Percentiles rank a stretch among this genome's conserved stretches.
Evolutionary conservation across 1,140 invertebrate genomes (phyloP).

Genomic region (Aphidius gifuensis): DNA sequence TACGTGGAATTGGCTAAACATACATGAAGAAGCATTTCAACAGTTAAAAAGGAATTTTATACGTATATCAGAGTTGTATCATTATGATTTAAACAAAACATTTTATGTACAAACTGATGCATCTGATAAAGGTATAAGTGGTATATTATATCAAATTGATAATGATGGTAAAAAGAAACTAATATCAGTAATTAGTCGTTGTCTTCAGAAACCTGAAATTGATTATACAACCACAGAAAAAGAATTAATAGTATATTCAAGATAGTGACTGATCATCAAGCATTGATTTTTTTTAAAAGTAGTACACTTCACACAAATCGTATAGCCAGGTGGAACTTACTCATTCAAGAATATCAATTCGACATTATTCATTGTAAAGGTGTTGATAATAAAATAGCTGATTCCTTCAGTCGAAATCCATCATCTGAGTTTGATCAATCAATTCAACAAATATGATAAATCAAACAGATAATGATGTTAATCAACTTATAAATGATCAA

Average conservation of each 20-base stretch:
- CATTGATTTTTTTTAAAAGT: neutral
- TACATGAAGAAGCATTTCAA: neutral
- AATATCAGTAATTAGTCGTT: conserved; percentile 5
- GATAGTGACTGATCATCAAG: neutral
- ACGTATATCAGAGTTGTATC: neutral
- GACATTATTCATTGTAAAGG: neutral
- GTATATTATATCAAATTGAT: conserved; percentile 7
- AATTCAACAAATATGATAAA: too few relatives aligned
- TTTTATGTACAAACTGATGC: conserved; percentile 11
- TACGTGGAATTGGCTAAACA: neutral
- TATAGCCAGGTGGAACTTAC: neutral
- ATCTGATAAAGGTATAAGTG: conserved; percentile 10
- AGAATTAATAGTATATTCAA: neutral
- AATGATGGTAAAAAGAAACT: neutral
- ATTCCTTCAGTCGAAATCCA: neutral
- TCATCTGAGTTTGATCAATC: neutral
- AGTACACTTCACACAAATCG: neutral
- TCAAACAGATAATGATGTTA: too few relatives aligned
- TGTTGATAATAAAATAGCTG: neutral
- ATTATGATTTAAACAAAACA: neutral
- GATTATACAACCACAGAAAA: neutral
- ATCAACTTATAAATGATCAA: too few relatives aligned
- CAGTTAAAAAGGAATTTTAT: neutral
- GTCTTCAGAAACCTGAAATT: neutral
- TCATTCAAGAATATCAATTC: neutral